Conservation (phyloP, 2,888 invertebrate species). For the Microchrysa polita region DNA sequence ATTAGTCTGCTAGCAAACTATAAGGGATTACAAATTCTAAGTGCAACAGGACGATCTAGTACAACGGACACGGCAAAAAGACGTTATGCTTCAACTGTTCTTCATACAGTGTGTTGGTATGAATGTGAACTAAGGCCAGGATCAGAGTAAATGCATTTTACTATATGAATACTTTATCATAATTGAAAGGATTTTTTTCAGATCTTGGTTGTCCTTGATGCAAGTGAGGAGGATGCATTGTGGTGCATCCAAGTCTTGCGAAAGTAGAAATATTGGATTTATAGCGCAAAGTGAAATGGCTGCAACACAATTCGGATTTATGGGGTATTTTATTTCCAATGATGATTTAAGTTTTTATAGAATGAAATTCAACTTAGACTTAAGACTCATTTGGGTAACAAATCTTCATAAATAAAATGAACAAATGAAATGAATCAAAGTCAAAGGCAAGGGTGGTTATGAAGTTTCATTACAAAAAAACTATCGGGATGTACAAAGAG, state of each 20-base stretch:
- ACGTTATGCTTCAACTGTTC: conserved; percentile 77
- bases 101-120: conserved; percentile 81
- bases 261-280: conserved; percentile 65
- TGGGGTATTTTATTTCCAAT: no score
- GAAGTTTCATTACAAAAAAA: no score
- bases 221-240: conserved; percentile 72
- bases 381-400: no score
- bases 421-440: no score
- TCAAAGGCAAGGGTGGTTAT: no score
- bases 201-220: conserved; percentile 72
- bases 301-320: conserved; percentile 82
- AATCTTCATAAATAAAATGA: no score
- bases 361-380: no score
- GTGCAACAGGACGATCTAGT: conserved; percentile 73
- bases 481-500: no score
- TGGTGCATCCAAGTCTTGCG: conserved; percentile 66
- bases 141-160: conserved; percentile 64
- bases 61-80: conserved; percentile 71
- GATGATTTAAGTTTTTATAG: no score
- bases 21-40: conserved; percentile 72
- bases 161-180: neutral
- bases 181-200: conserved; percentile 55
- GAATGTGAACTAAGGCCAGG: conserved; percentile 72
- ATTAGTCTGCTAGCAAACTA: conserved; percentile 75
- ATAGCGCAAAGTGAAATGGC: conserved; percentile 82